A percentile compares a stretch with the other conserved stretches of the same genome.
Conservation (phyloP, 2,888 invertebrate genomes). For the Timema cristinae region DNA sequence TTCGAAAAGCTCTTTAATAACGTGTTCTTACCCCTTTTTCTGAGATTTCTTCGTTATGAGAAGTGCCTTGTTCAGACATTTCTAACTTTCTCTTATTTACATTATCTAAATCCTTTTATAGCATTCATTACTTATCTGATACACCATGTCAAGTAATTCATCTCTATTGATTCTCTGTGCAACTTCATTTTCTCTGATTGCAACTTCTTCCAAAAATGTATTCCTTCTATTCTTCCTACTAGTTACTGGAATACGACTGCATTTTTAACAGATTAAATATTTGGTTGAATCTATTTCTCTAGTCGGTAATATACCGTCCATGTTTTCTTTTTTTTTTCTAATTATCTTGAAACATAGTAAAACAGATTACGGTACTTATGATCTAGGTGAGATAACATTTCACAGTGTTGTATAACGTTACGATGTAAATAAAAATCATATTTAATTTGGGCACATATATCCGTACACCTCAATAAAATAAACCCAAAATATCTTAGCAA, state of each 20-base stretch:
- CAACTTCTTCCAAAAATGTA: slow-evolving; percentile 3
- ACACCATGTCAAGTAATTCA: not conserved
- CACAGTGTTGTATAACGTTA: too few species aligned
- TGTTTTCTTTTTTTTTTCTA: too few species aligned
- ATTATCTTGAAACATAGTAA: too few species aligned
- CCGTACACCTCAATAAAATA: not conserved
- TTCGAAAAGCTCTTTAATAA: not conserved
- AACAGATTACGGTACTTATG: too few species aligned
- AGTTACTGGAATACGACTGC: not conserved
- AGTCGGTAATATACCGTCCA: too few species aligned
- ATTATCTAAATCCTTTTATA: not conserved
- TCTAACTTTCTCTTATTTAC: not conserved
- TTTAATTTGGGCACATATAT: too few species aligned
- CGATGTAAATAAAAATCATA: too few species aligned
- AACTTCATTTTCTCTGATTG: not conserved
- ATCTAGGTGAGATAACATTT: too few species aligned
- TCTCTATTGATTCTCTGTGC: not conserved
- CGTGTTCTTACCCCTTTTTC: not conserved
- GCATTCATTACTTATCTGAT: not conserved
- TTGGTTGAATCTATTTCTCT: too few species aligned
- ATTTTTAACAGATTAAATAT: too few species aligned
- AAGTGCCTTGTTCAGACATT: not conserved
- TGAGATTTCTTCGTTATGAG: not conserved
- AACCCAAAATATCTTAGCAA: too few species aligned
- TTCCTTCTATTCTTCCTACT: not conserved